These are phyloP conservation scores for Proales similis DNA, from an alignment of 1,140 invertebrate species.

Conservation along the genomic window DNA sequence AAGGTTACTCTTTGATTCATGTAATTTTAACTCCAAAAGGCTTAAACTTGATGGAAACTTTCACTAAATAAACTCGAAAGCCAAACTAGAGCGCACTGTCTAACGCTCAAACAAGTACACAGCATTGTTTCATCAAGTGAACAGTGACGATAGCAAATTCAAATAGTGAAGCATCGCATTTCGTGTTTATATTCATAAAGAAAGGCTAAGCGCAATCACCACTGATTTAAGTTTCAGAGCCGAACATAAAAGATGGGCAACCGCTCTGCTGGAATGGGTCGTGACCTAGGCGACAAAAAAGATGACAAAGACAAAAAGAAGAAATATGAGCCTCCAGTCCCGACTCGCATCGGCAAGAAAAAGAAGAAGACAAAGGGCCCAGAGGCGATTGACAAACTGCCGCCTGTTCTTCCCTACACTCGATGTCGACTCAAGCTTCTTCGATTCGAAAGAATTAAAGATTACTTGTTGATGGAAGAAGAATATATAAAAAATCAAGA, in stretches of 20 bases:
- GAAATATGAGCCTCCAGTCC: slow-evolving; percentile 97
- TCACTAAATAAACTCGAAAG: too few relatives aligned
- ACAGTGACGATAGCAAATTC: too few relatives aligned
- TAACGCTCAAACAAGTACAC: too few relatives aligned
- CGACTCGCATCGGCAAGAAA: slow-evolving; percentile 95
- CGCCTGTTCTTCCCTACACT: slow-evolving; percentile 90
- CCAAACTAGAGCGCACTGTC: too few relatives aligned
- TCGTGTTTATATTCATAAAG: too few relatives aligned
- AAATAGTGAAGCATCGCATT: too few relatives aligned
- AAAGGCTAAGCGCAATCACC: too few relatives aligned
- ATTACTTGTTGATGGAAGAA: slow-evolving; percentile 97
- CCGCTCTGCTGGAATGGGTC: slow-evolving; percentile 24
- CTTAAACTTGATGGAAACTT: too few relatives aligned
- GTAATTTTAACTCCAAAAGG: too few relatives aligned
- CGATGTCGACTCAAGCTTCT: slow-evolving; percentile 87
- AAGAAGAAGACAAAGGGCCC: slow-evolving; percentile 92
- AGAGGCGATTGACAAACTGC: slow-evolving; percentile 92
- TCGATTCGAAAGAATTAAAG: slow-evolving; percentile 94
- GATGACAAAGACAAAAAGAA: slow-evolving; percentile 62
- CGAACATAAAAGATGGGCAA: slow-evolving; percentile 38
- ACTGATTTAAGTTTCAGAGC: too few relatives aligned
- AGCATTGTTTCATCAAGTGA: too few relatives aligned
- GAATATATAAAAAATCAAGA: slow-evolving; percentile 99
- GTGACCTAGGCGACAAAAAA: slow-evolving; percentile 37
- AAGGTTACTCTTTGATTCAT: too few relatives aligned